phyloP scores from a whole-genome alignment of 2,888 invertebrate genomes.

The Stramonita haemastoma region DNA sequence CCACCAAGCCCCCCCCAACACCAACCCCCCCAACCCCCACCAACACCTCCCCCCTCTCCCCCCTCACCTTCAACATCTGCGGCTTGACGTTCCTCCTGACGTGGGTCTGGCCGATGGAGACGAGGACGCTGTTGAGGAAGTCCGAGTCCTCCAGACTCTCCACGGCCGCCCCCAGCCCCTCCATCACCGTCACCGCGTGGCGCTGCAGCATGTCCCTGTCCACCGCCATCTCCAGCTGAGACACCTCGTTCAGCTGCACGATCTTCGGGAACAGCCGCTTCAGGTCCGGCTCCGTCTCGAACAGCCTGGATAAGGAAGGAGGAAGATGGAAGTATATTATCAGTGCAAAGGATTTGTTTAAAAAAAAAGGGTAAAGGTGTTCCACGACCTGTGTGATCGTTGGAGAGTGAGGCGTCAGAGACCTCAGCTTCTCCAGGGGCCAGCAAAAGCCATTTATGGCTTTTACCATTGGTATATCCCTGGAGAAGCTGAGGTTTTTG shows the following conservation, averaged over 20 bases:
- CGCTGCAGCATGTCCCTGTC: conserved; percentile 70
- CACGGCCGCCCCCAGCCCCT: conserved; percentile 74
- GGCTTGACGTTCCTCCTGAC: conserved; percentile 69
- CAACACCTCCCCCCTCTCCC: too few species aligned
- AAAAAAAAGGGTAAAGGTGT: too few species aligned
- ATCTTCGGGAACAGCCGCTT: conserved; percentile 71
- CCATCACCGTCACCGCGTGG: conserved; percentile 73
- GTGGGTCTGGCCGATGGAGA: conserved; percentile 73
- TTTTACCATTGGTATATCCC: too few species aligned
- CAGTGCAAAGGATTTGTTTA: too few species aligned
- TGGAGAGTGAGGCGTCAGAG: too few species aligned
- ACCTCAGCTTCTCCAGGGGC: too few species aligned
- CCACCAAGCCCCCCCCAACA: too few species aligned
- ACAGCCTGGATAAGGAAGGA: conserved; percentile 57
- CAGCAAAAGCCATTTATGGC: too few species aligned
- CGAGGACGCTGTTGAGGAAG: conserved; percentile 69
- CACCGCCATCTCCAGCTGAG: conserved; percentile 67
- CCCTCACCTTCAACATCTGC: conserved; percentile 66
- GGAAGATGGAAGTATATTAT: too few species aligned
- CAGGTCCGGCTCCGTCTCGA: conserved; percentile 69
- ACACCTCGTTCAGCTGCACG: conserved; percentile 68
- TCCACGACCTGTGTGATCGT: too few species aligned
- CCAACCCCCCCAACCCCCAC: too few species aligned
- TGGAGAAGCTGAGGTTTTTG: too few species aligned
- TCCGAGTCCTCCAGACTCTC: conserved; percentile 73